phyloP scores from a whole-genome alignment of 2,113 vertebrate species.

The Callionymus lyra region DNA sequence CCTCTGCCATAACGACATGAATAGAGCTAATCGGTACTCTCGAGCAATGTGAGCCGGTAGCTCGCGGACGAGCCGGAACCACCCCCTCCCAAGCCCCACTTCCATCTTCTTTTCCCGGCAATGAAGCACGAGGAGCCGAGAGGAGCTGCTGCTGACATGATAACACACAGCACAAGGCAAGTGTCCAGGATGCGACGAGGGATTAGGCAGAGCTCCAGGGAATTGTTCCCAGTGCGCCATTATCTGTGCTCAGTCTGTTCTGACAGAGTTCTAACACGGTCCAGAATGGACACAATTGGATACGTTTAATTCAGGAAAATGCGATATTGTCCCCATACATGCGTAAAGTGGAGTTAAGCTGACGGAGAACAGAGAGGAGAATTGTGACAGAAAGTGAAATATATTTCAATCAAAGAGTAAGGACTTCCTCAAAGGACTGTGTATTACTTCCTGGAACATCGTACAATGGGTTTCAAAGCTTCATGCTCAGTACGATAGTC shows the following conservation, averaged over 20 bases:
- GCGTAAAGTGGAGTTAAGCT: conserved; percentile 1
- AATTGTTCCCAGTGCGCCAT: conserved; percentile 36
- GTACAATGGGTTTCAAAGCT: no score
- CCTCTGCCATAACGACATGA: conserved; percentile 12
- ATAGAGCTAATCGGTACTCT: conserved; percentile 35
- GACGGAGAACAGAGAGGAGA: background rate
- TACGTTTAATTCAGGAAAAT: conserved; percentile 21
- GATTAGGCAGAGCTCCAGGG: conserved; percentile 38
- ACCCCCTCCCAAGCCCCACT: conserved; percentile 12
- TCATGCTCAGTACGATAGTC: no score
- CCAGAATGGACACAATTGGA: conserved; percentile 13
- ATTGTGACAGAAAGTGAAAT: conserved; percentile 12
- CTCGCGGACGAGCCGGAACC: conserved; percentile 29
- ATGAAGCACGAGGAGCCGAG: conserved; percentile 14
- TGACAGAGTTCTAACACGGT: conserved; percentile 32
- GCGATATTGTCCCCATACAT: conserved; percentile 10
- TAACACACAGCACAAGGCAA: conserved; percentile 25
- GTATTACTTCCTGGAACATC: no score
- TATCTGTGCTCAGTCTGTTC: conserved; percentile 33
- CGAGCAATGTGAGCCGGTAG: conserved; percentile 18
- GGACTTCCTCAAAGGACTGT: no score
- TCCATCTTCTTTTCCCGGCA: conserved; percentile 17
- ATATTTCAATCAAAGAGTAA: conserved; percentile 3
- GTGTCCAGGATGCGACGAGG: conserved; percentile 33
- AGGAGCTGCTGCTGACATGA: conserved; percentile 19